These are phyloP conservation scores for Onychomys leucogaster DNA, from an alignment of 2,797 vertebrate species.

Conservation along the genomic window DNA sequence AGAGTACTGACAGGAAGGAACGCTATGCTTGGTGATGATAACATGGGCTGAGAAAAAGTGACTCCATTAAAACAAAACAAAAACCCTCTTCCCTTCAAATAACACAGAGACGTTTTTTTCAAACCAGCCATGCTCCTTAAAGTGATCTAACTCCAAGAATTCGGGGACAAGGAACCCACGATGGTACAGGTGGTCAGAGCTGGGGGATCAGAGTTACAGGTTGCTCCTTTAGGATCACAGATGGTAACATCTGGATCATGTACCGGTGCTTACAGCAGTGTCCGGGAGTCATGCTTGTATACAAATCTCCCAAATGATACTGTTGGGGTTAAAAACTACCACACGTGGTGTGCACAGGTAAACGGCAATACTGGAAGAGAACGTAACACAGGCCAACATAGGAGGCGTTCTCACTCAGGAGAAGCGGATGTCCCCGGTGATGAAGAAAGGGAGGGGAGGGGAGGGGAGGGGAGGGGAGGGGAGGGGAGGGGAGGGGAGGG, in stretches of 20 bases:
- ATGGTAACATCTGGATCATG: not conserved
- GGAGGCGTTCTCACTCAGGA: not conserved
- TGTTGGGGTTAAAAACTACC: not conserved
- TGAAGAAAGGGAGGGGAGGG: too few species aligned
- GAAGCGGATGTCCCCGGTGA: not conserved
- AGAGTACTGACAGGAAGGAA: not conserved
- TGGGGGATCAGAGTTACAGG: not conserved
- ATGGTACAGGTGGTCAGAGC: not conserved
- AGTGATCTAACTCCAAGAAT: not conserved
- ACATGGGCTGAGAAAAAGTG: not conserved
- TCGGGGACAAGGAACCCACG: not conserved
- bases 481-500: too few species aligned
- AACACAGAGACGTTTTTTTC: not conserved
- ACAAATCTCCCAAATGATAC: not conserved
- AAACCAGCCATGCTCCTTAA: not conserved
- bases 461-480: too few species aligned
- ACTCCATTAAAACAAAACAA: constrained; percentile 39
- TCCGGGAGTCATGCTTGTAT: not conserved
- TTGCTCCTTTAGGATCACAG: not conserved
- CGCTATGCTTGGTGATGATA: not conserved
- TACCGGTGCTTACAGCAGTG: not conserved
- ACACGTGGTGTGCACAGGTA: rapidly evolving
- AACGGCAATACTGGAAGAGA: not conserved
- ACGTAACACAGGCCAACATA: rapidly evolving
- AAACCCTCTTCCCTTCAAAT: constrained; percentile 3